phyloP scores from a whole-genome alignment of 2,888 invertebrate genomes.

The Brachycybe producta region DNA sequence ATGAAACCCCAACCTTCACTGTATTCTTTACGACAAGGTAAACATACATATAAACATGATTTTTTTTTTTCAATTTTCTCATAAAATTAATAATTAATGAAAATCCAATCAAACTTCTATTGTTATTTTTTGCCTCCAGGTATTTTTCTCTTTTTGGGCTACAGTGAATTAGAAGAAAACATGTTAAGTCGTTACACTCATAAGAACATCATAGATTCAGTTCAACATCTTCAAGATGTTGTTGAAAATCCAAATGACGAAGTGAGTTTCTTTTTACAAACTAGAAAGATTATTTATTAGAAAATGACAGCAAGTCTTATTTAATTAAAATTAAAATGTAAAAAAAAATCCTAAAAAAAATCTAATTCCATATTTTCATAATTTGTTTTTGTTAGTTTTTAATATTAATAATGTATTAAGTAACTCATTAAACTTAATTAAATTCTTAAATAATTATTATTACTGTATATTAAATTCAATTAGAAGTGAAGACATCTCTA shows the following conservation, averaged over 20 bases:
- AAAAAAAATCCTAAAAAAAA: too few species aligned
- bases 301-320: too few species aligned
- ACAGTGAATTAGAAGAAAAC: slow-evolving; percentile 77
- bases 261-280: too few species aligned
- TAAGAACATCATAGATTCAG: slow-evolving; percentile 54
- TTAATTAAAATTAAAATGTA: too few species aligned
- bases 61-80: neutral
- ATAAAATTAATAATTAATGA: neutral
- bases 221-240: slow-evolving; percentile 13
- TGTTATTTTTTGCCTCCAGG: slow-evolving; percentile 44
- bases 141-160: slow-evolving; percentile 74
- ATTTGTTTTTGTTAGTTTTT: too few species aligned
- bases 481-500: too few species aligned
- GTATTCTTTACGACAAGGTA: slow-evolving; percentile 17
- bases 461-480: neutral
- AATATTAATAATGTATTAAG: too few species aligned
- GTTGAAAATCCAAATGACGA: slow-evolving; percentile 7
- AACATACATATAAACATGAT: neutral
- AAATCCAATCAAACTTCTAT: neutral
- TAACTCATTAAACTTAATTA: neutral
- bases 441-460: neutral
- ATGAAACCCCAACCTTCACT: slow-evolving; percentile 51
- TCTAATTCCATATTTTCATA: too few species aligned
- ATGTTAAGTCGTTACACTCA: slow-evolving; percentile 68
- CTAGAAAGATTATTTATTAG: too few species aligned